Evolutionary conservation across 2,888 invertebrate genomes (phyloP).

Genomic region (Clusia tigrina): DNA sequence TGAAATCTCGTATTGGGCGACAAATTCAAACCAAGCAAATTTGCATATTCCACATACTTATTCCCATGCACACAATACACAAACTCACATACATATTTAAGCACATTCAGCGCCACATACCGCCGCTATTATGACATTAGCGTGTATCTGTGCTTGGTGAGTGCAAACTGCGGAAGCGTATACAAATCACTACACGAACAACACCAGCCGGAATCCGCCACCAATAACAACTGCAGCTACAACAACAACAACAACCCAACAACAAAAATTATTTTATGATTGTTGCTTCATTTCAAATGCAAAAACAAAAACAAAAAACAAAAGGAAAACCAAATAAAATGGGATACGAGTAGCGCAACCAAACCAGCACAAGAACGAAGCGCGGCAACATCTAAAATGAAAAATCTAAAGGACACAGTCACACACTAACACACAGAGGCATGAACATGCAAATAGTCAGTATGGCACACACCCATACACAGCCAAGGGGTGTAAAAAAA

Average conservation of each 20-base stretch:
- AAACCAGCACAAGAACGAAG: background rate
- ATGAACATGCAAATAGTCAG: conserved; percentile 10
- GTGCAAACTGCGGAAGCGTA: conserved; percentile 32
- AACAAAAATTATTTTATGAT: conserved; percentile 25
- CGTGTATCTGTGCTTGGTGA: conserved; percentile 14
- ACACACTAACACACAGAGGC: conserved; percentile 26
- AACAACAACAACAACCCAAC: conserved; percentile 12
- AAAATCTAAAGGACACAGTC: conserved; percentile 45
- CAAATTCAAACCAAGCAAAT: background rate
- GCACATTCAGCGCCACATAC: conserved; percentile 2
- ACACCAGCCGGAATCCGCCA: conserved; percentile 3
- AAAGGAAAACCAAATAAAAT: conserved; percentile 11
- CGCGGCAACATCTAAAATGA: conserved; percentile 50
- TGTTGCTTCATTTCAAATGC: conserved; percentile 52
- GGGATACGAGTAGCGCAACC: too few species aligned
- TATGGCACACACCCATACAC: conserved; percentile 22
- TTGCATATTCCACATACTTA: background rate
- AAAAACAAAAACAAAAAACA: conserved; percentile 31
- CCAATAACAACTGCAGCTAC: background rate
- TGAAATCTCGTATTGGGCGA: background rate
- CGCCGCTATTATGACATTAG: conserved; percentile 12
- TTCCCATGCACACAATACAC: background rate
- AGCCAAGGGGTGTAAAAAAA: conserved; percentile 2
- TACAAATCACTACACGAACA: conserved; percentile 29
- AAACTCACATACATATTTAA: background rate